Evolutionary conservation across 2,797 vertebrate genomes (phyloP), one percentile per base, ranked within the genome.

Genomic region (Percopsis omiscomaycus): DNA sequence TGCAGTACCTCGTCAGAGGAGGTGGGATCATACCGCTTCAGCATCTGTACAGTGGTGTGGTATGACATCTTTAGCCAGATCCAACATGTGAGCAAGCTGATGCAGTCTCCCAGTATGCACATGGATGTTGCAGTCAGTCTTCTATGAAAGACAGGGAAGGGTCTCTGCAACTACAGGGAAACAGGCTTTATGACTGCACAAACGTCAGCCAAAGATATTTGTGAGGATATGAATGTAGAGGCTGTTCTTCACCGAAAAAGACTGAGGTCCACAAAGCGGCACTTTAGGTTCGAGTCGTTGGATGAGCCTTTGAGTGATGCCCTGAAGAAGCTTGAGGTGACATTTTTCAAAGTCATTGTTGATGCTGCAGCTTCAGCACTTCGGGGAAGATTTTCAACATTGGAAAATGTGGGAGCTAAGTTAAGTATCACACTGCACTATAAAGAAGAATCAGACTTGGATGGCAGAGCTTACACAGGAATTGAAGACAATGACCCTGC

Each of bases 111-210:
- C 2, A 51, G 5, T 6, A 51, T 51, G 49, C 49, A 51, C n/a
- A n/a, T n/a, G n/a, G n/a, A n/a, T n/a, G n/a, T n/a, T n/a, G n/a
- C n/a, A n/a, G n/a, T n/a, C n/a, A n/a, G n/a, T n/a, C n/a, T n/a
- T n/a, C n/a, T n/a, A n/a, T n/a, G n/a, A n/a, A n/a, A 44, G 57
- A 70, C 22, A 80, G 70, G 42, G 67, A 73, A 69, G 4, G 52
- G 14, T 49, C 14, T 13, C 46, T 61, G 1, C 8, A 10, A 6
- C 9, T 66, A 66, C 46, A 72, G 63, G 50, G 4, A 2, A 3
- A 66, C 63, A 37, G 63, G 63, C 5, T 61, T 61, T 52, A 16
- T 12, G 10, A n/a, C 27, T 27, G 59, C 51, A 22, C 69, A 44
- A 27, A 30, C 11, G 3, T 13, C 50, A 44, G 46, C 45, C 13